Percentiles rank a stretch among this genome's conserved stretches.
Conservation (phyloP, 2,797 vertebrate species). For the Myripristis murdjan region DNA sequence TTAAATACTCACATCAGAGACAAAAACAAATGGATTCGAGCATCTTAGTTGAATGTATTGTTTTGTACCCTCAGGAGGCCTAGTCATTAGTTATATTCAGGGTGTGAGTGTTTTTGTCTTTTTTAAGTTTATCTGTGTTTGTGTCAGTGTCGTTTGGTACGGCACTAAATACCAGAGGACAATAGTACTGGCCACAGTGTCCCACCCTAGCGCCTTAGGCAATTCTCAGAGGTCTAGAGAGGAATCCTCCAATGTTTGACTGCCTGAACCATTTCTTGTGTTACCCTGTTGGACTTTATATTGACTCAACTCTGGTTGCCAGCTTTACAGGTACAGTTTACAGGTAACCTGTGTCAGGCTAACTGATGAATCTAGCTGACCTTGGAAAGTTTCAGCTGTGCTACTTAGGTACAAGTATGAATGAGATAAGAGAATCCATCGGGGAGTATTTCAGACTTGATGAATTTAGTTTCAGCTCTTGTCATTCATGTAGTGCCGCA, state of each 20-base stretch:
- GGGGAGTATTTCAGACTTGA: conserved; percentile 12
- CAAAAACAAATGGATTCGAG: too few relatives aligned
- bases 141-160: conserved; percentile 12
- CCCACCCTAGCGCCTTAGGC: conserved; percentile 63
- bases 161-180: conserved; percentile 40
- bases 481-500: too few relatives aligned
- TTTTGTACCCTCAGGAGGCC: not conserved
- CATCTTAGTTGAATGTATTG: not conserved
- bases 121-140: conserved; percentile 9
- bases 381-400: not conserved
- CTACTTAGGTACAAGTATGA: not conserved
- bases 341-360: conserved; percentile 21
- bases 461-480: not conserved
- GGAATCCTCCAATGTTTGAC: conserved; percentile 51
- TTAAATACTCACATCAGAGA: too few relatives aligned
- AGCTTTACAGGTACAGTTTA: conserved; percentile 34
- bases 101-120: not conserved
- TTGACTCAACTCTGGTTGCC: conserved; percentile 57
- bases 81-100: not conserved
- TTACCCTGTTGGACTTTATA: conserved; percentile 73
- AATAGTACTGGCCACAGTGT: conserved; percentile 45
- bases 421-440: not conserved
- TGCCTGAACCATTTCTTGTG: conserved; percentile 66
- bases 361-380: too few relatives aligned
- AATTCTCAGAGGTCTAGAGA: conserved; percentile 30